Evolutionary conservation across 2,797 vertebrate genomes (phyloP), one percentile per base, ranked within the genome.

Genomic region (Pipistrellus pipistrellus): DNA sequence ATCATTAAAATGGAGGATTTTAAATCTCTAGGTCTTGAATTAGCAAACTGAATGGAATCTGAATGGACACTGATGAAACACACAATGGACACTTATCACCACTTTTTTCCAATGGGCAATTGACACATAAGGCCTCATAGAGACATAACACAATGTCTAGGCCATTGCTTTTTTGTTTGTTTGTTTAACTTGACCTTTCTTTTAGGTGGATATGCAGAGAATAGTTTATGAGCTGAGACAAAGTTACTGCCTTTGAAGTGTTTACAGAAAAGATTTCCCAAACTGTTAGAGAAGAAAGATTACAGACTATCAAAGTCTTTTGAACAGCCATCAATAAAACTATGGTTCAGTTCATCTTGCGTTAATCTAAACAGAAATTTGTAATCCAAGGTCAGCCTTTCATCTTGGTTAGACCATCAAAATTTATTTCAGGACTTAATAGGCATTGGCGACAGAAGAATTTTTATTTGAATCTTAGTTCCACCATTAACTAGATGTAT

Each of bases 311-410:
- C 84, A 85, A 69, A 92, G 59, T 77, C 71, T 84, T 94, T 17
- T 93, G 94, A 97, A 90, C 80, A 69, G 62, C 25, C 35, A 73
- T 89, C 94, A 94, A 73, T 96, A 96, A 90, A 78, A 81, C 35
- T 51, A 17, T 48, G 41, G 30, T 41, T 93, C 92, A 94, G 71
- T 94, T 90, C 57, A 93, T 91, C 82, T 78, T 55, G 57, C 35
- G 71, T 93, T 97, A 95, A 94, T 95, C 25, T 95, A 95, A 96
- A 93, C 87, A 85, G 94, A 90, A 53, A 88, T 91, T 62, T 88
- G n/a, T 90, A 73, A 90, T 83, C 46, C 86, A 85, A 93, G 81
- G 62, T 94, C 87, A 96, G 46, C 11, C 62, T 96, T 96, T 95
- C 57, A 91, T 96, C 69, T 94, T 78, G 4, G 71, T 73, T 89